These are phyloP conservation scores for Leptinotarsa undecemlineata DNA, from an alignment of 1,140 invertebrate genomes.

Conservation along the genomic window DNA sequence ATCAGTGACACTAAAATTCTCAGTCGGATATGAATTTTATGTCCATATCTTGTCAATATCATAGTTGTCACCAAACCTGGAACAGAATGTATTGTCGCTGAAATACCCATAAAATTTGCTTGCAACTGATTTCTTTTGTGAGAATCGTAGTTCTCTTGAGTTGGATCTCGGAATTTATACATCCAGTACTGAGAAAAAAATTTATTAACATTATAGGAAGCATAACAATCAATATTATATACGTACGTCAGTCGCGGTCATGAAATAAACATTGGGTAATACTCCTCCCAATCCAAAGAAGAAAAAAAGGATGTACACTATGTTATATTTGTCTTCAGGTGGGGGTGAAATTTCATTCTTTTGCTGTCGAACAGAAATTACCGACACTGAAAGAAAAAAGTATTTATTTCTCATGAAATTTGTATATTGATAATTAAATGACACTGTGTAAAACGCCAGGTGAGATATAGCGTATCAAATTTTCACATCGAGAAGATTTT, in stretches of 20 bases:
- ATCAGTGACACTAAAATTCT: background rate
- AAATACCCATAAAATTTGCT: slow-evolving; percentile 5
- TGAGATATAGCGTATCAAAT: too few species aligned
- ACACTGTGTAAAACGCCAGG: too few species aligned
- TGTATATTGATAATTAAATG: too few species aligned
- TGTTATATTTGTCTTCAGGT: slow-evolving; percentile 7
- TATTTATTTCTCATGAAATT: background rate
- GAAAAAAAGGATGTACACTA: background rate
- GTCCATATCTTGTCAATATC: slow-evolving; percentile 11
- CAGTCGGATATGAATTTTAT: background rate
- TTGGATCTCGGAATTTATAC: slow-evolving; percentile 12
- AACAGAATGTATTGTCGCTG: background rate
- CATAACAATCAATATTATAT: background rate
- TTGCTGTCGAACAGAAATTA: background rate
- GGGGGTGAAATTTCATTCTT: background rate
- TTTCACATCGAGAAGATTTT: too few species aligned
- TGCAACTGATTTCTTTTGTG: slow-evolving; percentile 11
- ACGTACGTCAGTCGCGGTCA: slow-evolving; percentile 17
- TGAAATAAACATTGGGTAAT: slow-evolving; percentile 1
- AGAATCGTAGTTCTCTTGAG: background rate
- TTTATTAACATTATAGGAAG: background rate
- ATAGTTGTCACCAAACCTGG: background rate
- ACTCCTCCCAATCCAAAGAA: background rate
- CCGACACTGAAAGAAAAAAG: background rate
- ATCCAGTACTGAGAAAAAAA: slow-evolving; percentile 23